phyloP scores from a whole-genome alignment of 1,140 invertebrate species.

The Caerostris extrusa region DNA sequence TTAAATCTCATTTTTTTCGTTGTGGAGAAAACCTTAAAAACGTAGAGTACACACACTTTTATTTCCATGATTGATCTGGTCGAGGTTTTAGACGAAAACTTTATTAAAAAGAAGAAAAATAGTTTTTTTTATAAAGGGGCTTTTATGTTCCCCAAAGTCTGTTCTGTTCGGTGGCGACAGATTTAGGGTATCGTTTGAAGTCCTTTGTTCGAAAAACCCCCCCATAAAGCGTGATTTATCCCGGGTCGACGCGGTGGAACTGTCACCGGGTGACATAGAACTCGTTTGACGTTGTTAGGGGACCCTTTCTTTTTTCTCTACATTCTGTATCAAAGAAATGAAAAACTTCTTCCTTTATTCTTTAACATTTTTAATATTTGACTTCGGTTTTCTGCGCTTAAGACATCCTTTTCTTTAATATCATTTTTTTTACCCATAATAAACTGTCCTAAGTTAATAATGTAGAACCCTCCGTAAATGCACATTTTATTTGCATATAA shows the following conservation, averaged over 20 bases:
- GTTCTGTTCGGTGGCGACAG: neutral
- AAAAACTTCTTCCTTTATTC: no score
- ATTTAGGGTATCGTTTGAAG: slow-evolving; percentile 35
- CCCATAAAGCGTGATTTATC: neutral
- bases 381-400: no score
- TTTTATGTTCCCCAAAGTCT: neutral
- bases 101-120: neutral
- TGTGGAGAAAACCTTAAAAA: neutral
- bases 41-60: slow-evolving; percentile 6
- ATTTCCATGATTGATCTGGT: slow-evolving; percentile 48
- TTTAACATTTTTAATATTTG: no score
- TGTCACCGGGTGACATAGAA: neutral
- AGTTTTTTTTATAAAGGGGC: neutral
- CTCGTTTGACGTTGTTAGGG: neutral
- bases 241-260: neutral
- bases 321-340: no score
- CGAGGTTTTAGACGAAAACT: neutral
- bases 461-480: no score
- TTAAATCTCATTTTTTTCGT: no score
- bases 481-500: no score
- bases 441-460: no score
- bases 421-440: no score
- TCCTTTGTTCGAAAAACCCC: neutral
- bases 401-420: no score
- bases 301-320: no score